A percentile compares a stretch with the other conserved stretches of the same genome.
phyloP scores from a whole-genome alignment of 2,113 vertebrate species.

The Thryonomys swinderianus region DNA sequence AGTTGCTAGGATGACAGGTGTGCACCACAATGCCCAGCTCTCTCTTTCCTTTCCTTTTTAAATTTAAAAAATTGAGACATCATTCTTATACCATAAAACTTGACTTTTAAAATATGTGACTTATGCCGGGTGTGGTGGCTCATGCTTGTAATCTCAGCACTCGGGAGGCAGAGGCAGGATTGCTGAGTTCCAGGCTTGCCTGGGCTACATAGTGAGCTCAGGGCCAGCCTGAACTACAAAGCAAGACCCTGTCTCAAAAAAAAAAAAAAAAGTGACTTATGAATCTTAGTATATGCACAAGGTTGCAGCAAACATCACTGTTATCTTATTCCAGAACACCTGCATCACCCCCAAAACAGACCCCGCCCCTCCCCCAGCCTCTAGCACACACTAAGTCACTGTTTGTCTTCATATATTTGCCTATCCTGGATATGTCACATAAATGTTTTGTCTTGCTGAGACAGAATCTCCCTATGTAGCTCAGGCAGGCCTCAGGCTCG shows the following conservation, averaged over 20 bases:
- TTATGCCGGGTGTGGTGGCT: no score
- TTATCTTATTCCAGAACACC: neutral
- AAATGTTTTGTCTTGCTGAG: neutral
- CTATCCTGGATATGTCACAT: neutral
- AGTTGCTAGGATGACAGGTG: no score
- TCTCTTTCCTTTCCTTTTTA: neutral
- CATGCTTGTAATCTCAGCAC: no score
- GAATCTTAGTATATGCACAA: neutral
- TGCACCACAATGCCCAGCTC: neutral
- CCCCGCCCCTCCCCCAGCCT: rapidly evolving
- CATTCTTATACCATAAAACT: neutral
- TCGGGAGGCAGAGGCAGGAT: no score
- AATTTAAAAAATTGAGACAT: neutral
- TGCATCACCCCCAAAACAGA: neutral
- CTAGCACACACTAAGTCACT: neutral
- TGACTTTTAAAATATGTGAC: neutral
- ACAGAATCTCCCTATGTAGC: neutral
- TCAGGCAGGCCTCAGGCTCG: neutral
- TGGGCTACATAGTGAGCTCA: no score
- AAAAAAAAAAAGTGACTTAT: neutral
- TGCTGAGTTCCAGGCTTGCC: no score
- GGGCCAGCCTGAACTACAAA: no score
- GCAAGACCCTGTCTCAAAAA: no score
- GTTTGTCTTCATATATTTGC: neutral
- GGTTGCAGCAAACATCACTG: neutral